These are phyloP conservation scores for Tinea trinotella DNA, from an alignment of 2,888 invertebrate genomes.

Conservation along the genomic window DNA sequence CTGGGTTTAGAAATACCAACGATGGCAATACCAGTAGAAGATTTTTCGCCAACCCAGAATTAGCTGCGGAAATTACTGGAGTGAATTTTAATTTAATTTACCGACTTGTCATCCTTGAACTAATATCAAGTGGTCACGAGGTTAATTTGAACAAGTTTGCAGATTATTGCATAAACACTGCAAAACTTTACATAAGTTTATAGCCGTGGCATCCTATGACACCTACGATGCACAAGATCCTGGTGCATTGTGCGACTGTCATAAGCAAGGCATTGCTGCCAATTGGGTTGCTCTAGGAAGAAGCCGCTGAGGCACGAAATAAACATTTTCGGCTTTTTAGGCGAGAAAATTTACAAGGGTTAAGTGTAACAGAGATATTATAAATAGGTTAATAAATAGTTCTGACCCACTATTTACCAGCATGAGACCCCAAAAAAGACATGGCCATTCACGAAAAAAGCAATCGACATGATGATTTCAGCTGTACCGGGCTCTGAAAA, in stretches of 20 bases:
- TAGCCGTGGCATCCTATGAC: background rate
- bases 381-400: conserved; percentile 5
- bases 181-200: background rate
- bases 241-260: background rate
- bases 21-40: conserved; percentile 30
- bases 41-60: conserved; percentile 26
- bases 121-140: background rate
- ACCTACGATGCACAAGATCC: background rate
- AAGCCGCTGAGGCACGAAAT: background rate
- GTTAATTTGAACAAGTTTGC: background rate
- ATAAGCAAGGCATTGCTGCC: background rate
- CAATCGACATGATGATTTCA: background rate
- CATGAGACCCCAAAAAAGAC: background rate
- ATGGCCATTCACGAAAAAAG: background rate
- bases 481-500: background rate
- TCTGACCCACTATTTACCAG: conserved; percentile 7
- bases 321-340: background rate
- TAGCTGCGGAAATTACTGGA: background rate
- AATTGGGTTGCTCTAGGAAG: background rate
- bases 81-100: background rate
- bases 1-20: conserved; percentile 30
- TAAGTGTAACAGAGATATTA: conserved; percentile 4
- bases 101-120: background rate
- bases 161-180: background rate
- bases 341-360: background rate